These are phyloP conservation scores for Automeris io DNA, from an alignment of 2,888 invertebrate genomes.

Conservation along the genomic window DNA sequence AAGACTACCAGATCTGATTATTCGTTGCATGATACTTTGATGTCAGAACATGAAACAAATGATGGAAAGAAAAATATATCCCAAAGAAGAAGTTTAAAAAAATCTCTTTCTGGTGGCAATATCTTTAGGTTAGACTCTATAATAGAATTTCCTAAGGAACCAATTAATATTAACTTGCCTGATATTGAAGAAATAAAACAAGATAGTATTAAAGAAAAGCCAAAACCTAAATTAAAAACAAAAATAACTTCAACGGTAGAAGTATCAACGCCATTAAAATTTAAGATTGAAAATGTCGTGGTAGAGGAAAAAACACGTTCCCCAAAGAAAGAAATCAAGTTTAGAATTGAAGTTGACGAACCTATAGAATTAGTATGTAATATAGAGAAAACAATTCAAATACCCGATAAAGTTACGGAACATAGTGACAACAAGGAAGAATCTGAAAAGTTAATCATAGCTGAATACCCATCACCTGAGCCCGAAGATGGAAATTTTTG, in stretches of 20 bases:
- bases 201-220: constrained; percentile 23
- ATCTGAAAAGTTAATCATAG: constrained; percentile 21
- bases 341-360: constrained; percentile 46
- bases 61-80: constrained; percentile 19
- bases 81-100: constrained; percentile 56
- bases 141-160: constrained; percentile 57
- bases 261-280: constrained; percentile 69
- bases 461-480: constrained; percentile 45
- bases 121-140: constrained; percentile 65
- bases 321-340: constrained; percentile 57
- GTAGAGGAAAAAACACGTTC: constrained; percentile 73
- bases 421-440: constrained; percentile 30
- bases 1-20: constrained; percentile 68
- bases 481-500: constrained; percentile 78
- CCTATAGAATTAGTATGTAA: constrained; percentile 15
- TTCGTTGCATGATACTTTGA: constrained; percentile 53
- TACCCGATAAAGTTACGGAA: constrained; percentile 26
- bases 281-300: constrained; percentile 73
- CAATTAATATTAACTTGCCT: constrained; percentile 38
- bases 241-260: constrained; percentile 76
- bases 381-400: constrained; percentile 15
- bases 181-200: constrained; percentile 60
- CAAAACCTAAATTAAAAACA: constrained; percentile 59
- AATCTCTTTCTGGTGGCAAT: constrained; percentile 61
- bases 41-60: constrained; percentile 32